Base-by-base conservation (phyloP, 64 coral and sea anemone species). In the Actinia tenebrosa region DNA sequence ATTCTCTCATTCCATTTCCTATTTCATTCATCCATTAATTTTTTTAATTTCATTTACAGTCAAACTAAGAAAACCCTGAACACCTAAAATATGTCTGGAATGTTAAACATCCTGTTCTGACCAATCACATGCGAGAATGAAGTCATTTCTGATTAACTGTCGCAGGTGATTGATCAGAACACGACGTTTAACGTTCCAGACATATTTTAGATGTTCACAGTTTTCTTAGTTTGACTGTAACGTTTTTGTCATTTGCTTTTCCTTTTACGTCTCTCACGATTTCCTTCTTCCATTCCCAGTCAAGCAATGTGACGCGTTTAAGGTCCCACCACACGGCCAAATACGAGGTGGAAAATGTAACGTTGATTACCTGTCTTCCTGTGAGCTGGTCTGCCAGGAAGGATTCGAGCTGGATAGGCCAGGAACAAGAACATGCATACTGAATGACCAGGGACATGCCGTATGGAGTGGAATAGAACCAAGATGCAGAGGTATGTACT, bases 331-430 rank as follows among this genome's bases (percentile, higher is more conserved):
- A 4, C 84, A 96, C 53, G 79, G 88, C n/a, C 43, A 69, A 27
- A 16, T 92, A 4, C 89, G 86, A 47, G 94, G 94, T 15, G 94
- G 88, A 3, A 84, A 30, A 1, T 96, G 94, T 30, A 92, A 86
- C 30, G 60, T 7, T 62, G 87, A 93, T 10, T 96, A 96, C 59
- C 80, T 82, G 19, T 87, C 87, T 50, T 86, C 60, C 37, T 96
- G 94, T 64, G 88, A 93, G 60, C 53, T 96, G 79, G 83, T 86
- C 53, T 96, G 94, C 44, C n/a, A 96, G 45, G 89, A 92, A 53
- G 94, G 94, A 10, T 96, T 88, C 30, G 94, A 96, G 19, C 88
- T 96, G 59, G 88, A 66, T 8, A 80, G 58, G 0, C 85, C 88
- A 37, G 94, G 94, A 46, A 84, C 50, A 18, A 79, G 94, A 59